Evolutionary conservation across 2,113 vertebrate genomes (phyloP), one percentile per base, ranked within the genome.

Genomic region (Oxyruncus cristatus): DNA sequence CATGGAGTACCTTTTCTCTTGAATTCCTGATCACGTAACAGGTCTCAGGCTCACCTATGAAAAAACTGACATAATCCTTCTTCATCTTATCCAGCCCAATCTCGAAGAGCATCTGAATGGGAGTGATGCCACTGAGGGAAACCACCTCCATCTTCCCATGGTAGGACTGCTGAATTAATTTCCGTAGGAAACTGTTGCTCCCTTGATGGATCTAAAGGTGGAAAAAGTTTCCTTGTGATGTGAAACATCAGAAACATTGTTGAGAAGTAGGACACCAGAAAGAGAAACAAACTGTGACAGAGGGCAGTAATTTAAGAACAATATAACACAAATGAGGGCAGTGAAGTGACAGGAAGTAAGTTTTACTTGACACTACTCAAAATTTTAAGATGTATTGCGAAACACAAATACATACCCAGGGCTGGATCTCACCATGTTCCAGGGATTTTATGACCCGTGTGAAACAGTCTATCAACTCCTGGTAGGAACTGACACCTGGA

Each of bases 11-110:
- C 8, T 55, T 35, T 32, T 9, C 13, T n/a, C 33, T 28, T 19
- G 10, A 46, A 65, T 61, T 76, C 79, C 68, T 42, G 24, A 7
- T 17, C 9, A 12, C 9, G 30, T 11, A 50, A 28, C 35, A 66
- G 52, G 11, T n/a, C 73, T 2, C 16, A 41, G 24, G 50, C 97
- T 98, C 97, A 99, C 99, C 99, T 92, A 99, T 98, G 50, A 99
- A 99, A 97, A 99, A 99, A 97, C 98, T 99, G 85, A 99, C 98
- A 91, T 99, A 99, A 97, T 99, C 99, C 97, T 98, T 99, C 95
- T 99, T 99, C 97, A 99, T 98, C 97, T 99, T 99, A 95, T 99
- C 99, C 97, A 99, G 89, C 68, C 99, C 99, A 92, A 99, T 98
- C 96, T 99, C 99, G 72, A 99, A 98, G 79, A 99, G 98, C 99